phyloP scores from a whole-genome alignment of 2,797 vertebrate genomes.

The Jordanella pulchra region DNA sequence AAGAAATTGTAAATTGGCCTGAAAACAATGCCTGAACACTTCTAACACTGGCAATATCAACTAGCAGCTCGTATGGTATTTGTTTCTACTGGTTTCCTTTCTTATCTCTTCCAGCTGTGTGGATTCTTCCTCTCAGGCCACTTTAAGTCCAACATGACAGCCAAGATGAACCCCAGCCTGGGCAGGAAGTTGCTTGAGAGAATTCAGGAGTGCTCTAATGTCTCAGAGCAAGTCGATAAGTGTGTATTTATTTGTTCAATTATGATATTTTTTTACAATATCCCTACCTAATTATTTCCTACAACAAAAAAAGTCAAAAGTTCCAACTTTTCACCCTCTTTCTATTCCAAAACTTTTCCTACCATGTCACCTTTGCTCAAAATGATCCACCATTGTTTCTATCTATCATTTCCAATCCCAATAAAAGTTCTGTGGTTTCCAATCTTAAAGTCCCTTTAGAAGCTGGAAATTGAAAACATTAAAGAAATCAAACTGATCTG shows the following conservation, averaged over 20 bases:
- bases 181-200: conserved; percentile 52
- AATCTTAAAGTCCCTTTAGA: background rate
- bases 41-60: background rate
- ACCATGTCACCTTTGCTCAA: background rate
- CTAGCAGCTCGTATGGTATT: background rate
- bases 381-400: background rate
- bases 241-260: conserved; percentile 48
- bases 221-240: conserved; percentile 63
- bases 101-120: conserved; percentile 65
- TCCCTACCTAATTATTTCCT: background rate
- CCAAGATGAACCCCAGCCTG: conserved; percentile 43
- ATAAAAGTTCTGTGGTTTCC: background rate
- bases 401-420: background rate
- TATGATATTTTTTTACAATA: no score
- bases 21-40: background rate
- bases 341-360: background rate
- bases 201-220: conserved; percentile 57
- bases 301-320: background rate
- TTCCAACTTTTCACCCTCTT: background rate
- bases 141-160: conserved; percentile 46
- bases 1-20: conserved; percentile 55
- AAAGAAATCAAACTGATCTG: background rate
- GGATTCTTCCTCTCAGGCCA: conserved; percentile 51
- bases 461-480: background rate
- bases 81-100: background rate